Conservation (phyloP, 2,888 invertebrate genomes). For the Agrenia bidenticulata region DNA sequence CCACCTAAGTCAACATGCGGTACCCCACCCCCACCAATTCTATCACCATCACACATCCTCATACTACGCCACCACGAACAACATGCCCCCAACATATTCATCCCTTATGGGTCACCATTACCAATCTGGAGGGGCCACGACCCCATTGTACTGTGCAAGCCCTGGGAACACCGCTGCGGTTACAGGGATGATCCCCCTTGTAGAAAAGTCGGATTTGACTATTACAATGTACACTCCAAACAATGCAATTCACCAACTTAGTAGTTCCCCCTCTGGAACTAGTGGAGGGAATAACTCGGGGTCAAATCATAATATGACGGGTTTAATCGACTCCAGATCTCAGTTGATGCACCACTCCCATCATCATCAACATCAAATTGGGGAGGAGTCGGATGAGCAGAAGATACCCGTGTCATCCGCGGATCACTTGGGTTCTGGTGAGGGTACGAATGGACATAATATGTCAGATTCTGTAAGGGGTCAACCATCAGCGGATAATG, state of each 20-base stretch:
- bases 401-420: conserved; percentile 11
- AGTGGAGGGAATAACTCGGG: neutral
- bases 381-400: conserved; percentile 27
- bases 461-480: conserved; percentile 14
- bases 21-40: conserved; percentile 14
- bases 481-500: conserved; percentile 37
- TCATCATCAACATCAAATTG: conserved; percentile 29
- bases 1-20: neutral
- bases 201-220: conserved; percentile 50
- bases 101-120: conserved; percentile 1
- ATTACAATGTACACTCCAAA: conserved; percentile 51
- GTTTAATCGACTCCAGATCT: conserved; percentile 20
- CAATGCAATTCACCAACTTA: conserved; percentile 27
- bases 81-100: conserved; percentile 9
- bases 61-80: conserved; percentile 3
- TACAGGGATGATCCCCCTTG: conserved; percentile 33
- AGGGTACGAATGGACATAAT: neutral
- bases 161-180: conserved; percentile 22
- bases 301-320: neutral
- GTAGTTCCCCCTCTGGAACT: neutral
- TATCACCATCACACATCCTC: conserved; percentile 28
- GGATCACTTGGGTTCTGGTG: conserved; percentile 11
- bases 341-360: conserved; percentile 26
- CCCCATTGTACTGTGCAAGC: conserved; percentile 30
- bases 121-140: conserved; percentile 1